Evolutionary conservation across 2,888 invertebrate species (phyloP), one percentile per base, ranked within the genome.

Genomic region (Eumacrocentrus americanus): DNA sequence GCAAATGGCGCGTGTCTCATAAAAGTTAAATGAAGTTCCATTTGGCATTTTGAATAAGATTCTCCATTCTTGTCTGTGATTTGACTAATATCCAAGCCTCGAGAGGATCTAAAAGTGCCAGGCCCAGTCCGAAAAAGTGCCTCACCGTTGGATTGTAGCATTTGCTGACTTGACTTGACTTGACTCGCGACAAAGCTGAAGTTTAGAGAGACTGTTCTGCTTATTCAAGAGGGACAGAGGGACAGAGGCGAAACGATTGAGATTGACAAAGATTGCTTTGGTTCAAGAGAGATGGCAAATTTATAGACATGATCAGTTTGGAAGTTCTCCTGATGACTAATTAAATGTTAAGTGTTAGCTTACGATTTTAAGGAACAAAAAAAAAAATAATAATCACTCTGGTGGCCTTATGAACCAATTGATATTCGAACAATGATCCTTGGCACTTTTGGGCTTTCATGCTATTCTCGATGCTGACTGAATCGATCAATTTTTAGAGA

Each of bases 321-420:
- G 34, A 40, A 60, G 62, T 61, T 62, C 56, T 60, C 62, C 58
- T 62, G 61, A 60, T 65, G 63, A 63, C 64, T 68, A 64, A 66
- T 68, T 71, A 71, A 69, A 67, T 73, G 68, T 75, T 73, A 72
- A 72, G 67, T 68, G 70, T 74, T 75, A 73, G 70, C 71, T 75
- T 71, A 71, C 67, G 70, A 72, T 72, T 72, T 68, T 73, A 73
- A 71, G 69, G 65, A 61, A 59, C 38, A 63, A 62, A 65, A 64
- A 58, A 66, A 61, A 63, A 61, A 59, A 60, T 69, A 73, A 75
- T 77, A 77, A 78, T 78, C 77, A 78, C 78, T 78, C 73, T 77
- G 76, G 79, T 79, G 79, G 80, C 80, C 80, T 80, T 80, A 78
- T 71, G 77, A 74, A 76, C 74, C 2, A 76, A 74, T 74, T 74